Conservation (phyloP, 2,113 vertebrate species). For the Peromyscus polionotus region DNA sequence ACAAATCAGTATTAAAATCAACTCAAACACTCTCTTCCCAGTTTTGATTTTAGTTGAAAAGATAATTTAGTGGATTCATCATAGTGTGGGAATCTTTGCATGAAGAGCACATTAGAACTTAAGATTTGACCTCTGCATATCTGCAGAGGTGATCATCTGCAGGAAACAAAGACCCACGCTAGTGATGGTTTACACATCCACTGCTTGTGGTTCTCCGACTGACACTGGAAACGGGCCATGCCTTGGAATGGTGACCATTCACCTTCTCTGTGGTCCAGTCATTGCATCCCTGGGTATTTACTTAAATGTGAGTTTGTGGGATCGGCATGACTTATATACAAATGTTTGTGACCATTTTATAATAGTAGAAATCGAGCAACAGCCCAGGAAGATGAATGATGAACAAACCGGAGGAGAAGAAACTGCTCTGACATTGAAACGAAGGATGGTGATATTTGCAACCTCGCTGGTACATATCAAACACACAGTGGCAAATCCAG, state of each 20-base stretch:
- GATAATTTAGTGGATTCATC: background rate
- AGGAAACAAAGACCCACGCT: background rate
- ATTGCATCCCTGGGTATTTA: background rate
- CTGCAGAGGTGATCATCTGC: background rate
- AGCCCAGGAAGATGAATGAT: background rate
- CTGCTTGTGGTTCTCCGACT: background rate
- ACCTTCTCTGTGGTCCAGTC: background rate
- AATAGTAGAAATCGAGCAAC: background rate
- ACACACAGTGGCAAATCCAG: background rate
- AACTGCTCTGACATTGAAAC: too few species aligned
- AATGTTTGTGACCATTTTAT: background rate
- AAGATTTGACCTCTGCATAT: too few species aligned
- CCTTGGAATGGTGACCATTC: background rate
- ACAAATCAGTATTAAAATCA: background rate
- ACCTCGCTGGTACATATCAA: background rate
- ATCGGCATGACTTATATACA: background rate
- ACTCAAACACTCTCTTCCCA: background rate
- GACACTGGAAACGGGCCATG: background rate
- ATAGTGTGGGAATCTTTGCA: background rate
- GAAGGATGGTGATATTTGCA: background rate
- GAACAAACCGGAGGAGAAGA: background rate
- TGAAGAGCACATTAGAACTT: background rate
- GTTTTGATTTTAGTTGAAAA: background rate
- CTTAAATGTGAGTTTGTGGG: background rate
- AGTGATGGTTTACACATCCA: background rate